Evolutionary conservation across 1,140 invertebrate genomes (phyloP), one percentile per base, ranked within the genome.

Genomic region (Thaumatotibia leucotreta): DNA sequence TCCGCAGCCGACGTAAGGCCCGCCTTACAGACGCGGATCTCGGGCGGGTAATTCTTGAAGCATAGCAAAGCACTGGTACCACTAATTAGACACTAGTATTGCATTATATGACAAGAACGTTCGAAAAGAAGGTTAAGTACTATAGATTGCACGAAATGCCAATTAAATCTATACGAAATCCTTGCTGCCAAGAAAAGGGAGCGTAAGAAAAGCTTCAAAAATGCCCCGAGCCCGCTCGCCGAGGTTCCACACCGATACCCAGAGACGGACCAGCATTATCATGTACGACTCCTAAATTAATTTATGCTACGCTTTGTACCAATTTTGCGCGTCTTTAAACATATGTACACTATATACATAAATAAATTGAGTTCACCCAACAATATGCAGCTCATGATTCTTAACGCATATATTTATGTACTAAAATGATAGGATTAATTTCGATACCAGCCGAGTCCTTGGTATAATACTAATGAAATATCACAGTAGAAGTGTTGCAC

Each of bases 291-390:
- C 29, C 29, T 63, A 31, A 39, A 63, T 33, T 45, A 45, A 20
- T 45, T 33, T 23, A 63, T 62, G 35, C 52, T 54, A 68, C 29
- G 27, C 67, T 68, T 72, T 69, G 64, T 72, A 69, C 65, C 61
- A 65, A 70, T 69, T 66, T 50, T 68, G 50, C 35, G 64, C 22
- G 31, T 77, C 75, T 74, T 64, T 68, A 73, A 77, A 74, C 74
- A 74, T 80, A 84, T 82, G 79, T 84, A 80, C 78, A 82, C 69
- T 75, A 75, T 77, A 80, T 80, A 84, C 78, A 86, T 83, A 86
- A 61, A 66, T 69, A 64, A 65, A 63, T 29, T 6, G 54, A 27
- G 35, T 64, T 64, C 58, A 54, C 54, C 64, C 61, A 64, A n/a
- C 22, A 49, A 49, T 35, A 66, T 49, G 33, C 35, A 61, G 31